A percentile compares a stretch with the other conserved stretches of the same genome.
Conservation (phyloP, 2,797 vertebrate species). For the Sebastes matsubarae region DNA sequence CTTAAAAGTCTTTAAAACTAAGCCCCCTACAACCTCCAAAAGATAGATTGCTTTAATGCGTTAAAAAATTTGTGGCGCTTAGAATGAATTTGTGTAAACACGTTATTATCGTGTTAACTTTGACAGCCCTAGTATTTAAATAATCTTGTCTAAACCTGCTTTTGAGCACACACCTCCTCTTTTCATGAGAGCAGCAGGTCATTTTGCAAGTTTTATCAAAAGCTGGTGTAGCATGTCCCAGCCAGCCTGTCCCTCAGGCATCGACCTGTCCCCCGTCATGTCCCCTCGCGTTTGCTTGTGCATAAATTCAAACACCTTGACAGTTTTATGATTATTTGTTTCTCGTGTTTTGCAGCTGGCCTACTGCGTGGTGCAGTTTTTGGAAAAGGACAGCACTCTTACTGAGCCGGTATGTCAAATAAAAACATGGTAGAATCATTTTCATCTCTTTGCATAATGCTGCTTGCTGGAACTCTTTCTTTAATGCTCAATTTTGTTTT, state of each 20-base stretch:
- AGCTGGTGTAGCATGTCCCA: slow-evolving; percentile 15
- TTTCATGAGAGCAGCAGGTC: not conserved
- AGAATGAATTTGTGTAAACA: too few species aligned
- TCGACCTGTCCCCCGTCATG: not conserved
- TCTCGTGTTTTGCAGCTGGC: slow-evolving; percentile 86
- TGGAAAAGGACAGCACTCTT: slow-evolving; percentile 99
- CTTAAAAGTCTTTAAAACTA: too few species aligned
- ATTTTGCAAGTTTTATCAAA: not conserved
- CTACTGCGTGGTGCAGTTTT: slow-evolving; percentile 98
- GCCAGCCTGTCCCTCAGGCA: slow-evolving; percentile 9
- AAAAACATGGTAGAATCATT: not conserved
- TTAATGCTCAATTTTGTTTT: not conserved
- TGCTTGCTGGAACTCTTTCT: not conserved
- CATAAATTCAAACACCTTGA: slow-evolving; percentile 13
- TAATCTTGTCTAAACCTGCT: slow-evolving; percentile 11
- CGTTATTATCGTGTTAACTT: too few species aligned
- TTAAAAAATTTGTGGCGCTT: too few species aligned
- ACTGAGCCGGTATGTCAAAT: slow-evolving; percentile 92
- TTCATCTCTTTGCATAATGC: not conserved
- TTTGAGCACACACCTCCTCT: not conserved
- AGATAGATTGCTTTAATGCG: too few species aligned
- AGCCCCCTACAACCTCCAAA: too few species aligned
- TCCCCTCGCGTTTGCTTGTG: not conserved
- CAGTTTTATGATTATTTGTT: slow-evolving; percentile 30
- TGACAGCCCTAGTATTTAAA: not conserved